Evolutionary conservation across 2,888 invertebrate species (phyloP).

Genomic region (Microctonus aethiopoides): DNA sequence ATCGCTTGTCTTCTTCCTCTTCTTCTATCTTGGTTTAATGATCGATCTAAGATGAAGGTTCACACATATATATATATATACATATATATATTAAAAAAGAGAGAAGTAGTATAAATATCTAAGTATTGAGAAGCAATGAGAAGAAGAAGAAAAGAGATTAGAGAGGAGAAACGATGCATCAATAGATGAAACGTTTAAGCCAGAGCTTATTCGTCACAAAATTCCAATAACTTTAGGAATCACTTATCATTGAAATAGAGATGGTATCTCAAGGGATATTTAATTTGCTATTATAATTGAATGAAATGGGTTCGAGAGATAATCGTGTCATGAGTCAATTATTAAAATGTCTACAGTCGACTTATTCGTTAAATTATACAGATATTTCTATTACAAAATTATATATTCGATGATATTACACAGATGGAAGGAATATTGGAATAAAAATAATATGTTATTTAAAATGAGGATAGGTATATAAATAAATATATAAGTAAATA

Average conservation of each 20-base stretch:
- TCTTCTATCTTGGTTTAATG: constrained; percentile 38
- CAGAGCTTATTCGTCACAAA: constrained; percentile 23
- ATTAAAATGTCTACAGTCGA: constrained; percentile 18
- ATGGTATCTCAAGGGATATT: constrained; percentile 37
- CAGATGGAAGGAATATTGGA: background rate
- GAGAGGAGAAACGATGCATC: constrained; percentile 9
- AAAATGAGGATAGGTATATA: too few relatives aligned
- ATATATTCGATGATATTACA: background rate
- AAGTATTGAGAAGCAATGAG: too few relatives aligned
- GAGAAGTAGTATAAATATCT: constrained; percentile 26
- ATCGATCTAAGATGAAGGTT: constrained; percentile 42
- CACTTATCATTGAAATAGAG: constrained; percentile 33
- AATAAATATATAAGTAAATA: background rate
- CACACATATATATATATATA: too few relatives aligned
- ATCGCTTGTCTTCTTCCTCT: constrained; percentile 27
- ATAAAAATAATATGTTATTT: background rate
- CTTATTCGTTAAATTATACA: constrained; percentile 10
- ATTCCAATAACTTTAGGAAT: constrained; percentile 34
- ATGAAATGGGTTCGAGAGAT: constrained; percentile 18
- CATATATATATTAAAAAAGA: constrained; percentile 18
- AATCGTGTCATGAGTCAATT: constrained; percentile 22
- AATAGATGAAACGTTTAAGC: constrained; percentile 30
- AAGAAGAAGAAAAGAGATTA: constrained; percentile 17
- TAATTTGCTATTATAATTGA: constrained; percentile 38
- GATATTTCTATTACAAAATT: background rate